A percentile compares a stretch with the other conserved stretches of the same genome.
Conservation (phyloP, 2,888 invertebrate species). For the Mactromeris polynyma region DNA sequence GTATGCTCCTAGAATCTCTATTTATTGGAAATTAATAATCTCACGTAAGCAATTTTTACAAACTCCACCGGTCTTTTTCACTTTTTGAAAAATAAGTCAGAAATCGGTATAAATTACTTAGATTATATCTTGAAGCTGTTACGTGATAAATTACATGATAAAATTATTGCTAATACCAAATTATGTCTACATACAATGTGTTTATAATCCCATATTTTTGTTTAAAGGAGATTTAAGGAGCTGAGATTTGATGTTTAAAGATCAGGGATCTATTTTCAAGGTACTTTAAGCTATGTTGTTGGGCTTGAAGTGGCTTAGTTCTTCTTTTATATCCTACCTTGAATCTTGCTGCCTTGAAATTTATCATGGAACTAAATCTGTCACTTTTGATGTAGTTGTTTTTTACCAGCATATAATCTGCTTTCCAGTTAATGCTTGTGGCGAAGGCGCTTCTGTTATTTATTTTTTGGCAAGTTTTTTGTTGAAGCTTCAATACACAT, state of each 20-base stretch:
- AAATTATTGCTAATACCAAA: background rate
- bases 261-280: constrained; percentile 9
- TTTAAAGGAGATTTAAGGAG: constrained; percentile 20
- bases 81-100: background rate
- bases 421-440: constrained; percentile 15
- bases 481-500: constrained; percentile 24
- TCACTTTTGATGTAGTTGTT: constrained; percentile 11
- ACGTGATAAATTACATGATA: constrained; percentile 7
- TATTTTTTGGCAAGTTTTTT: constrained; percentile 24
- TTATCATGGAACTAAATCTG: background rate
- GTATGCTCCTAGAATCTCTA: background rate
- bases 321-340: constrained; percentile 10
- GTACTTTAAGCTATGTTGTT: constrained; percentile 17
- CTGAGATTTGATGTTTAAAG: constrained; percentile 15
- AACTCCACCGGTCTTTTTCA: background rate
- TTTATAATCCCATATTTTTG: constrained; percentile 19
- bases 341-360: constrained; percentile 13
- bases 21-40: background rate
- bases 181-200: background rate
- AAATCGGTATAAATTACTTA: background rate
- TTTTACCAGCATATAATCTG: background rate
- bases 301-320: constrained; percentile 14
- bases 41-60: background rate
- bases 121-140: background rate
- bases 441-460: constrained; percentile 15